Evolutionary conservation across 2,113 vertebrate species (phyloP).

Genomic region (Aldabrachelys gigantea): DNA sequence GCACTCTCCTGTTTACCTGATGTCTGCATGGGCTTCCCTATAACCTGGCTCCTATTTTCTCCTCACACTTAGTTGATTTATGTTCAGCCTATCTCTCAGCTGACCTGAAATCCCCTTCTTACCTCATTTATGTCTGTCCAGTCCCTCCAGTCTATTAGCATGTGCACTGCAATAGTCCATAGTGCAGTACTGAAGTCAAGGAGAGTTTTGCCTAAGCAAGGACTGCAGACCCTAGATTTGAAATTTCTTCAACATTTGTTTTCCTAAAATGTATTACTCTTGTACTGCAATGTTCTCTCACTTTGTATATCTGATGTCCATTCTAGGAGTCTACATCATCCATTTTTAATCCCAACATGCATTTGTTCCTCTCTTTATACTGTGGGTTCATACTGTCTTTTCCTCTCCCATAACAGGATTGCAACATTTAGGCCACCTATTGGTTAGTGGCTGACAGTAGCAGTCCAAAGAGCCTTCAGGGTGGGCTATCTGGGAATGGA

Average conservation of each 20-base stretch:
- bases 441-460: background rate
- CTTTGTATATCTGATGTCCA: background rate
- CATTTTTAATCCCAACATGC: background rate
- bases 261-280: background rate
- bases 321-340: background rate
- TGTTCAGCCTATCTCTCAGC: background rate
- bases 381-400: background rate
- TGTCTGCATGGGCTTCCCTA: rapidly evolving
- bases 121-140: background rate
- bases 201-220: background rate
- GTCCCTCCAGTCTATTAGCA: background rate
- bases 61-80: background rate
- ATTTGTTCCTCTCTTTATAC: background rate
- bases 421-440: background rate
- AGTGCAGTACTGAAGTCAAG: background rate
- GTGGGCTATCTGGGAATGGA: background rate
- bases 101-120: background rate
- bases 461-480: background rate
- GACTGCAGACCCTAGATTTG: background rate
- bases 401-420: background rate
- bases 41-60: background rate
- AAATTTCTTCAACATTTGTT: background rate
- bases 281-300: background rate
- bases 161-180: background rate
- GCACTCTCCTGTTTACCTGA: background rate